phyloP scores from a whole-genome alignment of 2,888 invertebrate genomes.

The Gisinianus flammeolus region DNA sequence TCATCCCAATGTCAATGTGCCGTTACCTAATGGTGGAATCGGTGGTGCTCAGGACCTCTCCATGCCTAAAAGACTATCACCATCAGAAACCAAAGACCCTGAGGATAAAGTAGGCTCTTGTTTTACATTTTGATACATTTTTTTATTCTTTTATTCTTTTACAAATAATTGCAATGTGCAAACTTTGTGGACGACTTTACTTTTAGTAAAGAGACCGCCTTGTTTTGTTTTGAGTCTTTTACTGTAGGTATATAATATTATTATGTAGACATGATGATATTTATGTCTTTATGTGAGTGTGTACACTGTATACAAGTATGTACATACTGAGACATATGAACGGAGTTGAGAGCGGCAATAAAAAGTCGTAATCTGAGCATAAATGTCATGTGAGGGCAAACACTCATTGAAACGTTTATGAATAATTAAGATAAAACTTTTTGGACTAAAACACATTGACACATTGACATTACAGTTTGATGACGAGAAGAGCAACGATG shows the following conservation, averaged over 20 bases:
- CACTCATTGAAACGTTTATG: conserved; percentile 32
- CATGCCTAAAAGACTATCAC: conserved; percentile 70
- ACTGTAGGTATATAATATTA: background rate
- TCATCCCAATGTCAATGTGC: conserved; percentile 58
- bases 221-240: background rate
- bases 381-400: conserved; percentile 26
- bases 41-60: conserved; percentile 79
- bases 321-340: conserved; percentile 3
- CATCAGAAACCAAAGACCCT: conserved; percentile 64
- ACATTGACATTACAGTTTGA: conserved; percentile 33
- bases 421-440: conserved; percentile 37
- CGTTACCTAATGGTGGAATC: conserved; percentile 64
- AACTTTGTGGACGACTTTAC: background rate
- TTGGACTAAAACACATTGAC: no score
- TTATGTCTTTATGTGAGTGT: background rate
- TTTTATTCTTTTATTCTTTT: no score
- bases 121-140: background rate
- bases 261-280: background rate
- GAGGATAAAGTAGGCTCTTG: conserved; percentile 59
- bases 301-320: background rate
- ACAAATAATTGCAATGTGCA: no score
- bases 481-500: conserved; percentile 64
- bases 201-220: background rate
- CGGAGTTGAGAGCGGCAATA: conserved; percentile 29
- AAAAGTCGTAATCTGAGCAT: conserved; percentile 33